Evolutionary conservation across 2,113 vertebrate species (phyloP).

Genomic region (Ia io): DNA sequence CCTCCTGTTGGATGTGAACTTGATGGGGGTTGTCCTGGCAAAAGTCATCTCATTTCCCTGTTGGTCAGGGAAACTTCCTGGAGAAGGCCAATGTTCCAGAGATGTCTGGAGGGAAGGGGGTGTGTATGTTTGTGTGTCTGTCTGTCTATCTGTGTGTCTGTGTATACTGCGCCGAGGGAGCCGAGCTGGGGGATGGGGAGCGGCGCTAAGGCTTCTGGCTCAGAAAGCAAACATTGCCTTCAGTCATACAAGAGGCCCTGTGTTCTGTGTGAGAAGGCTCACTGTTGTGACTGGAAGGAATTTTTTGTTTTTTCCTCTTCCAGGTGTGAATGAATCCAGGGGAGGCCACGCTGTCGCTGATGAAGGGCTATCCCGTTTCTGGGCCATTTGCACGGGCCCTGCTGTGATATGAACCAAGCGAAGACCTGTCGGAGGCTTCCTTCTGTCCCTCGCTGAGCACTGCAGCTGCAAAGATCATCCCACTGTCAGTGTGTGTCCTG

Average conservation of each 20-base stretch:
- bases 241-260: background rate
- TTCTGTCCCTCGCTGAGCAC: background rate
- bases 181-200: background rate
- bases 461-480: fast-evolving
- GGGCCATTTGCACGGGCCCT: background rate
- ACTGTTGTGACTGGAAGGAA: background rate
- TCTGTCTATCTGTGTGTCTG: background rate
- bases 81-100: background rate
- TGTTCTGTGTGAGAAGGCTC: background rate
- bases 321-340: slow-evolving; percentile 33
- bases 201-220: background rate
- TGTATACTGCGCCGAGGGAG: background rate
- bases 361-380: background rate
- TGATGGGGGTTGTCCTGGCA: background rate
- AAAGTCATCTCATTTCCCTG: background rate
- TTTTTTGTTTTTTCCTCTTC: slow-evolving; percentile 39
- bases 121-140: background rate
- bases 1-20: background rate
- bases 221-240: background rate
- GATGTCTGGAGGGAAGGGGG: background rate
- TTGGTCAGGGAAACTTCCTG: background rate
- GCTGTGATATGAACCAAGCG: slow-evolving; percentile 30
- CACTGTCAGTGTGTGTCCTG: background rate
- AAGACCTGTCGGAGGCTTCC: fast-evolving
- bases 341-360: background rate